Base-by-base conservation (phyloP, 2,888 invertebrate species). In the Andrena dorsata region DNA sequence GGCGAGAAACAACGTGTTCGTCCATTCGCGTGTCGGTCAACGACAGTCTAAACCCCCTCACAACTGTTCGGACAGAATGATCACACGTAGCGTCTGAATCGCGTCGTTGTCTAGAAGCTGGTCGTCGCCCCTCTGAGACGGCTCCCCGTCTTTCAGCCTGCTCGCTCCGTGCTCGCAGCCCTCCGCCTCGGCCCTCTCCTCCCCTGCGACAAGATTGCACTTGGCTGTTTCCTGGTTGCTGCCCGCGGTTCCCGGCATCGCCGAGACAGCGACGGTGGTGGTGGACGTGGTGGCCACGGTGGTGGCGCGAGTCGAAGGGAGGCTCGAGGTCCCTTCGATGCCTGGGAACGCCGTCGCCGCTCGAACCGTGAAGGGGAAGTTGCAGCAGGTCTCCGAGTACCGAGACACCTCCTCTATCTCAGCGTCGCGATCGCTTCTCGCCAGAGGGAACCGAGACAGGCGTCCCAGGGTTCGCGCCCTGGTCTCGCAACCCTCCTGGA, bases 21-120 rank as follows among this genome's bases (percentile, higher is more conserved):
- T 35, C 32, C 32, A 16, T 65, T 49, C 56, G 35, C 13, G 30
- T 53, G 65, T 70, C 72, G 32, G 60, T 47, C 64, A 66, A 66
- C 66, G 66, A 69, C 65, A 20, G 63, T 53, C 66, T 56, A 23
- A 20, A 30, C 3, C 56, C 20, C 23, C 56, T 93, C 93, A 94
- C 92, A 94, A 92, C 85, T 93, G 94, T 85, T 94, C 94, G 77
- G 93, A 93, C 75, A 94, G 85, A 83, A 94, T 94, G 64, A 94
- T 94, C 58, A 94, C 94, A 77, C 93, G 89, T 20, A 93, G 90
- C 51, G 94, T 93, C 80, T 93, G 94, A 65, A 94, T 90, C 85
- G 91, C 92, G 82, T 93, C 93, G 88, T 92, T 92, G 90, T 92
- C 92, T 49, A 89, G 79, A 41, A 91, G 84, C 84, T 93, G 41